Base-by-base conservation (phyloP, 2,113 vertebrate genomes). In the Sphyrna mokarran region DNA sequence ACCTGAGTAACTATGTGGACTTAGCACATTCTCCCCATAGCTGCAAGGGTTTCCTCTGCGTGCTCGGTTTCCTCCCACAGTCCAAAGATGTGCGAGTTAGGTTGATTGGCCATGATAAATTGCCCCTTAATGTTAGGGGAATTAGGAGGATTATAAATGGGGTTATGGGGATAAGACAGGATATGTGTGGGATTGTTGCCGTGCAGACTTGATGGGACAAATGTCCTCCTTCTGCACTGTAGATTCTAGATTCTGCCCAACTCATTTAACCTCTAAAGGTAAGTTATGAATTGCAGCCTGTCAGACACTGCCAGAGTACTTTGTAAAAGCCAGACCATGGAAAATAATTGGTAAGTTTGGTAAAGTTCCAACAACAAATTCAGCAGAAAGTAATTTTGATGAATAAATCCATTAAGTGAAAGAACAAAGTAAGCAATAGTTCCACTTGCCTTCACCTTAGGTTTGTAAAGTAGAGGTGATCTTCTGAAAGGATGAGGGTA, bases 371-470 rank as follows among this genome's bases (percentile, higher is more conserved):
- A 83, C 40, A 37, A 37, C 40, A n/a, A 40, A 40, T 83, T 83
- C 78, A 33, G 78, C 78, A 83, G 78, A 83, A 83, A 83, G 78
- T 83, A 83, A 83, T 83, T 83, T 83, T 83, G 80, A 83, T 22
- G 80, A 83, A 40, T 83, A 83, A 83, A 20, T 43, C n/a, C 16
- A 83, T 83, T 83, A 83, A 83, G 37, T 83, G 80, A 83, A n/a
- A 83, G 80, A 83, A 83, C 80, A 43, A 83, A 43, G 16, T 83
- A 22, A 83, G 80, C 80, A 83, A 83, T 83, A 1, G 14, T 83
- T 83, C 80, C 37, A 83, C 16, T 83, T 83, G 80, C 80, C 16
- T 83, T 83, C 37, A 83, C 37, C 5, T 2, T 40, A 83, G 80
- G 16, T 83, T 83, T 83, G 80, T 40, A 83, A 83, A 83, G 37